Base-by-base conservation (phyloP, 1,140 invertebrate species). In the Drosophila navojoa region DNA sequence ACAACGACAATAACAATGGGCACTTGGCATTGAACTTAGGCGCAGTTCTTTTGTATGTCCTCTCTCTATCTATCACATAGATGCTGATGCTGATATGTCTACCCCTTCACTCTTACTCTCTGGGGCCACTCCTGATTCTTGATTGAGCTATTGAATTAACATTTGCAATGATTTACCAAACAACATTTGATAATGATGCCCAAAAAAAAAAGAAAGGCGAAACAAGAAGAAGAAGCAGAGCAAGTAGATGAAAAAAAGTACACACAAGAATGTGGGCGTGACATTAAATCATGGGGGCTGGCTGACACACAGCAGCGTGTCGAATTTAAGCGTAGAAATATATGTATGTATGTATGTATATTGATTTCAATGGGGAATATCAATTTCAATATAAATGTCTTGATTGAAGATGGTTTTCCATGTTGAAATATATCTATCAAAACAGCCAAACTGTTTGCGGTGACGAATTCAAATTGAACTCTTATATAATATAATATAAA, bases 101-200 rank as follows among this genome's bases (percentile, higher is more conserved):
- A 38, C 42, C 42, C 15, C 15, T 16, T 45, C 42, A 44, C 15
- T 44, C 42, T 15, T 15, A 7, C 59, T 50, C 50, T 60, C 50
- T 42, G 59, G 38, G 22, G 19, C 47, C 58, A 42, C 40, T 50
- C 63, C 60, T 75, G 75, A 70, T 72, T 78, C 62, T 38, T 86
- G 82, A 87, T 87, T 87, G 82, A 87, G 84, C 82, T 60, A 87
- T 87, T 87, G 82, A 87, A 87, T 87, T 87, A 87, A 89, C 84
- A 87, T 87, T 87, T 87, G 82, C 84, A 76, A 82, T 87, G 84
- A 89, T 87, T 86, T 89, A 71, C 66, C 82, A 71, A 87, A 81
- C 82, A 86, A 72, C 81, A 87, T 85, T 85, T 77, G 81, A 85
- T 81, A 87, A 87, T 85, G 82, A 72, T 72, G 74, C 75, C 55